Base-by-base conservation (phyloP, 2,888 invertebrate species). In the Caenorhabditis sinica region DNA sequence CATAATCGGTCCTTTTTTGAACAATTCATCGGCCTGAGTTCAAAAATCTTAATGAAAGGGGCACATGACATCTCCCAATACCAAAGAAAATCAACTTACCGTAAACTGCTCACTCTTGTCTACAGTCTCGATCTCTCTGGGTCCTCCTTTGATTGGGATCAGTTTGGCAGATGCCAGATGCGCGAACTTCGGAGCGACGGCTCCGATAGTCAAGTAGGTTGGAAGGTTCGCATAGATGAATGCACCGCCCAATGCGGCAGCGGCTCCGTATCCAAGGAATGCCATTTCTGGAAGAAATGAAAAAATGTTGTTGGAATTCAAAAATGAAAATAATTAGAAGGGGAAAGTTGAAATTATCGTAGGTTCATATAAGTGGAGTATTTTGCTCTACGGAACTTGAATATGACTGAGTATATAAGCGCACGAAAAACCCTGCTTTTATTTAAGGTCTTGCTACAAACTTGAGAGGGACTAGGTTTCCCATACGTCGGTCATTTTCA, bases 181-280 rank as follows among this genome's bases (percentile, higher is more conserved):
- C 20, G 83, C 71, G 15, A 86, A 88, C 0, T 89, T 90, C n/a
- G 92, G 92, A 17, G 86, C 85, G 9, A 89, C 87, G 30, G 85
- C 87, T 36, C 92, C 92, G 33, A 92, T 85, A 1, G 92, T 92
- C 72, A 87, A 74, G 82, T 86, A 85, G 63, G 89, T 90, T 28
- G 89, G 90, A 40, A 90, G 86, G 80, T 92, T 92, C 2, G 92
- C 91, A 77, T 92, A 92, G 77, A 92, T 40, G n/a, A 90, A 63
- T 3, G 87, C 90, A 20, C 90, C 91, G 17, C 88, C 82, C n/a
- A 90, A 53, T 0, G 91, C 88, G 23, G 91, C 89, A 28, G 88
- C 58, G 0, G 89, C 90, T 11, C 90, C 89, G 60, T 86, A 89
- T 9, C 87, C 88, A 53, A 88, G 58, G 25, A 77, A 69, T 51